Base-by-base conservation (phyloP, 2,113 vertebrate genomes). In the Morphnarchus princeps region DNA sequence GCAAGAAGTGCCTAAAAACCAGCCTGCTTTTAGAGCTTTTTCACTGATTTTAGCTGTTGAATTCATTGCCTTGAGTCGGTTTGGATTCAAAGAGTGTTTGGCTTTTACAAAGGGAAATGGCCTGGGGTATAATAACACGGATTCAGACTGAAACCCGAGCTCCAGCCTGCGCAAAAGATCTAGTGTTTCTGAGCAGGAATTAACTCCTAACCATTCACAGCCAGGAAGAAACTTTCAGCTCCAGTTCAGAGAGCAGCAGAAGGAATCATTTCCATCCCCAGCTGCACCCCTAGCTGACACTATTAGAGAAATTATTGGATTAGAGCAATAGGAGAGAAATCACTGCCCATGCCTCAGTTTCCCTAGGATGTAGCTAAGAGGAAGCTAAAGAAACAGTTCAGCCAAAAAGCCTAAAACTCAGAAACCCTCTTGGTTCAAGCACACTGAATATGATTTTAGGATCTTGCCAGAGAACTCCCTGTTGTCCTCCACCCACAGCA, bases 21-120 rank as follows among this genome's bases (percentile, higher is more conserved):
- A 47, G 31, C 13, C 55, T 0, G 0, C 1, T 40, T 49, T 42
- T 12, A 1, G 2, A 77, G 67, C 19, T 52, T 71, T 89, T 71
- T 25, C 14, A 43, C 34, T 7, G 45, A 8, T 94, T 82, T 63
- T 36, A 62, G 54, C 82, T 65, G 45, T 9, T 86, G 45, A 65
- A 52, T 12, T 50, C 62, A 5, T 40, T 62, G 43, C 32, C 55
- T 52, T 5, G 21, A 61, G 61, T 32, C 1, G 0, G 6, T 82
- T 63, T 28, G 40, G 58, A 49, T 69, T 88, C 36, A 32, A 16
- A 22, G 43, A 74, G 22, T 14, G 8, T 5, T 74, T 69, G 55
- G 61, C n/a, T 90, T 4, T 82, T 63, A 16, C 32, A 28, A 13
- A 19, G 2, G 57, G 40, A 50, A 73, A 47, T 9, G 40, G 73